These are phyloP conservation scores for Anseranas semipalmata DNA, from an alignment of 2,113 vertebrate species.

Conservation along the genomic window DNA sequence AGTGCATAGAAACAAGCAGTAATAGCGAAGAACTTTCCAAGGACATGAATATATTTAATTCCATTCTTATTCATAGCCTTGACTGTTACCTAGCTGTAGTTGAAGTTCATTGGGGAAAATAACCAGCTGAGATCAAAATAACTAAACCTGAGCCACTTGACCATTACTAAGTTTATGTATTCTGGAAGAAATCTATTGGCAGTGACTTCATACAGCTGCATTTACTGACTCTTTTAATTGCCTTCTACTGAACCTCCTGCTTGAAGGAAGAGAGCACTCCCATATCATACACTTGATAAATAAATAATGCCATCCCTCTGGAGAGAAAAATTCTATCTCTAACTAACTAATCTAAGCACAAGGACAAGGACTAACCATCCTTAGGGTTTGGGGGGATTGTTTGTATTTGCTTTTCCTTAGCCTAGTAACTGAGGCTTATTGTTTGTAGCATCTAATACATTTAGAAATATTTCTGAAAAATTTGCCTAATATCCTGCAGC, in stretches of 20 bases:
- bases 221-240: constrained; percentile 47
- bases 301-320: constrained; percentile 33
- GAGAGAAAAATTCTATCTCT: constrained; percentile 18
- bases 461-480: constrained; percentile 24
- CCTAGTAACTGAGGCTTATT: background rate
- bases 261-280: background rate
- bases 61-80: background rate
- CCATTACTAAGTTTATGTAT: background rate
- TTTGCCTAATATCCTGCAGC: constrained; percentile 19
- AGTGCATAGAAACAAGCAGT: background rate
- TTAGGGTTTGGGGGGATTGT: background rate
- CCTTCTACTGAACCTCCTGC: background rate
- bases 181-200: background rate
- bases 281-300: constrained; percentile 13
- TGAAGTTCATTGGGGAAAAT: background rate
- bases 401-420: background rate
- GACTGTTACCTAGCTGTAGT: background rate
- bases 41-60: background rate
- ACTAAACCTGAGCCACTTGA: constrained; percentile 25
- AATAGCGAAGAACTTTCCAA: constrained; percentile 46
- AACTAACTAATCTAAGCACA: background rate
- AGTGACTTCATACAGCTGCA: background rate
- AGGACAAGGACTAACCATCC: background rate
- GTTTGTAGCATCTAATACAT: background rate
- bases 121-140: background rate